phyloP scores from a whole-genome alignment of 2,113 vertebrate genomes.

The Clupea harengus region DNA sequence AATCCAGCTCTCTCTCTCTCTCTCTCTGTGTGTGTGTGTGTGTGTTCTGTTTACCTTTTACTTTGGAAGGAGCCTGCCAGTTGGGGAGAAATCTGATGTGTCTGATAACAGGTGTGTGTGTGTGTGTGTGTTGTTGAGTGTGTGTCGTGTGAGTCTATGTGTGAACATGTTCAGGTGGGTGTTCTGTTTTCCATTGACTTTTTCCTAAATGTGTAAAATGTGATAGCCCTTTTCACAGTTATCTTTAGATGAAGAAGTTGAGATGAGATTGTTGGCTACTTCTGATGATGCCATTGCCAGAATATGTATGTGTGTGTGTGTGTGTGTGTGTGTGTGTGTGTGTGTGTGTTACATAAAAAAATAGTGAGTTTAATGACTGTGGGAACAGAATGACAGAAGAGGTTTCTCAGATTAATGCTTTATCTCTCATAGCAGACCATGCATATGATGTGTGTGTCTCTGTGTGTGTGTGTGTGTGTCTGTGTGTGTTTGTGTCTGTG shows the following conservation, averaged over 20 bases:
- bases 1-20: neutral
- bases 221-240: neutral
- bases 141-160: slow-evolving; percentile 21
- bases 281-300: neutral
- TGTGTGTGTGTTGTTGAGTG: slow-evolving; percentile 20
- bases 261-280: neutral
- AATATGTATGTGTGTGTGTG: neutral
- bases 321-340: slow-evolving; percentile 14
- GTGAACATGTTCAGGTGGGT: slow-evolving; percentile 18
- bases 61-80: neutral
- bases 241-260: neutral
- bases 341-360: neutral
- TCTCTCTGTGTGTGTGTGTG: too few species aligned
- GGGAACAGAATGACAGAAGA: too few species aligned
- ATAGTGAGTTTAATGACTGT: too few species aligned
- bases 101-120: slow-evolving; percentile 12
- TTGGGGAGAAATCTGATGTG: neutral
- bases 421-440: too few species aligned
- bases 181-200: neutral
- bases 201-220: neutral
- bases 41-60: neutral
- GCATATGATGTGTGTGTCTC: neutral
- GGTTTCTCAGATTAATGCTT: too few species aligned
- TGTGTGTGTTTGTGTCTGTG: slow-evolving; percentile 11
- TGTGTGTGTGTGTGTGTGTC: slow-evolving; percentile 4